Conservation (phyloP, 2,888 invertebrate genomes). For the Ormia ochracea region DNA sequence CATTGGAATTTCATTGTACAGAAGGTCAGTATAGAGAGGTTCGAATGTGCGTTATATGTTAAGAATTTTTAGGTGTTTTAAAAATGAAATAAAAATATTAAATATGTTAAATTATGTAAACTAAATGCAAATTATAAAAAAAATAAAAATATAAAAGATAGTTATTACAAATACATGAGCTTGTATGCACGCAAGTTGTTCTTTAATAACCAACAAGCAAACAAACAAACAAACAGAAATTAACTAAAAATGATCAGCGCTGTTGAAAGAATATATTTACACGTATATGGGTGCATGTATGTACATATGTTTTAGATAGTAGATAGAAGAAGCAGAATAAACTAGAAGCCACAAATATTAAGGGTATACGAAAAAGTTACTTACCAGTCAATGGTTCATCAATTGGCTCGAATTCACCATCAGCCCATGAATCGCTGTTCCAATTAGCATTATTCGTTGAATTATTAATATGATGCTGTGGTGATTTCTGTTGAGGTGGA, state of each 20-base stretch:
- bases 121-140: too few species aligned
- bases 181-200: too few species aligned
- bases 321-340: not conserved
- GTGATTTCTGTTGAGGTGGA: slow-evolving; percentile 68
- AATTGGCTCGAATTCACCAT: slow-evolving; percentile 87
- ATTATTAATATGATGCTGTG: slow-evolving; percentile 71
- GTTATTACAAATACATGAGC: too few species aligned
- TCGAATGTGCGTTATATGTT: too few species aligned
- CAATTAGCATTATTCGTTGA: slow-evolving; percentile 75
- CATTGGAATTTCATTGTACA: too few species aligned
- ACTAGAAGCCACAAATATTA: not conserved
- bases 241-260: slow-evolving; percentile 27
- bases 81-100: too few species aligned
- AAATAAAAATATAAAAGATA: too few species aligned
- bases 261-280: slow-evolving; percentile 6
- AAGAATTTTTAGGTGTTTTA: too few species aligned
- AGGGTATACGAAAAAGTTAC: slow-evolving; percentile 27
- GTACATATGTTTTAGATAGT: not conserved
- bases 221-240: too few species aligned
- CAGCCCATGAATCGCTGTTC: slow-evolving; percentile 83
- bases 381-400: slow-evolving; percentile 82
- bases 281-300: not conserved
- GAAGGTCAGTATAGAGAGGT: too few species aligned
- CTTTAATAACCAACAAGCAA: too few species aligned
- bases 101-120: too few species aligned